Base-by-base conservation (phyloP, 2,888 invertebrate genomes). In the Blastobasis lacticolella region DNA sequence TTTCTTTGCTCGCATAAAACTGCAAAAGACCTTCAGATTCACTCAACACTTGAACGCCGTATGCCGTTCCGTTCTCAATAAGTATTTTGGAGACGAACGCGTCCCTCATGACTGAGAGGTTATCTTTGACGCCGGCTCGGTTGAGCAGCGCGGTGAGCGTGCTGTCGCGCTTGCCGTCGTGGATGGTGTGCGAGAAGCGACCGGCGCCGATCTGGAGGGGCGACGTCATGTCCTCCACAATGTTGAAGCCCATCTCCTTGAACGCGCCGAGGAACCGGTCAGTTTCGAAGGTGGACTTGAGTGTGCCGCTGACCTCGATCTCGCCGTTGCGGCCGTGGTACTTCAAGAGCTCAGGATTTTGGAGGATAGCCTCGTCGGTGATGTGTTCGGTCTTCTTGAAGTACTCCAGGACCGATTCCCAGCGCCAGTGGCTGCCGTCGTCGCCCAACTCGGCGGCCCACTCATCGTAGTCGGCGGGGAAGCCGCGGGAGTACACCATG, bases 401-500 rank as follows among this genome's bases (percentile, higher is more conserved):
- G 58, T 75, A 82, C 1, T 70, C 56, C 0, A 86, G 62, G 0
- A 84, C 81, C 6, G 70, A 68, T 0, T 61, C 55, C 85, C 85
- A 86, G 50, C 58, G 64, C 85, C 85, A 86, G 0, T 64, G 56
- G 0, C 66, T 58, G 0, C 81, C 80, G 0, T 64, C 56, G 0
- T 66, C 58, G 0, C 81, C 80, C 2, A 62, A 62, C 8, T 67
- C 52, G 4, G 54, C 44, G 0, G 76, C 80, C 86, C 85, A 87
- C 49, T 81, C 79, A 5, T 80, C 62, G 61, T 80, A 87, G 62
- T 87, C 86, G 0, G 54, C 57, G 8, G 84, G 83, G 55, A 73
- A 75, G 0, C 86, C 86, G 5, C 86, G 66, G 2, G 83, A 62
- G 60, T 86, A 85, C 7, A 86, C 69, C 84, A 85, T 83, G 63